Base-by-base conservation (phyloP, 2,888 invertebrate genomes). In the Therioaphis trifolii region DNA sequence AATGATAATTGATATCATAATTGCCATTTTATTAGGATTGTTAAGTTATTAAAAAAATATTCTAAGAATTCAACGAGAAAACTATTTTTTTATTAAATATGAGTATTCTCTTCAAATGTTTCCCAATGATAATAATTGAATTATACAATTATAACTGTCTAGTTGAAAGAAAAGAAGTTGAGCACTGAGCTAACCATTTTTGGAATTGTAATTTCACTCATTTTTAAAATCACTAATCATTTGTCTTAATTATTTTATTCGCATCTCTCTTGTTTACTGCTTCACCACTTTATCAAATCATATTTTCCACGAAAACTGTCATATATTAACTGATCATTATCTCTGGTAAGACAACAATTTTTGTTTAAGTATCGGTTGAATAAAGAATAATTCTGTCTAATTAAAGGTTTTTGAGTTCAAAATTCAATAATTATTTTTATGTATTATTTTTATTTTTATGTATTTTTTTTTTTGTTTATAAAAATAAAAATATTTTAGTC, bases 1-100 rank as follows among this genome's bases (percentile, higher is more conserved):
- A n/a, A n/a, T n/a, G n/a, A n/a, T 71, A 79, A 71, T 71, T 58
- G 43, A 79, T 71, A 69, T 78, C 52, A 29, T 55, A 40, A 74
- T 74, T 18, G n/a, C 40, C 12, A 7, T 71, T 79, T 69, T 71
- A 79, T 71, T 58, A 15, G 69, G 29, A 29, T 43, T 21, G 46
- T 58, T 79, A 71, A 18, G n/a, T 18, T 63, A 27, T n/a, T n/a
- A n/a, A n/a, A n/a, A n/a, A n/a, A n/a, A n/a, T n/a, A n/a, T 40
- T 76, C 63, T 46, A 46, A 76, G n/a, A 76, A 76, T 29, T 76
- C 27, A 46, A n/a, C 29, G 29, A 0, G n/a, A 0, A 46, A n/a
- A 29, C 29, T 46, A 63, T 40, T 52, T n/a, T 29, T 72, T 21
- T n/a, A 61, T 21, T 24, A 29, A 29, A 29, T 27, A 4, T 14